Conservation (phyloP, 2,113 vertebrate species). For the Dasypus novemcinctus region DNA sequence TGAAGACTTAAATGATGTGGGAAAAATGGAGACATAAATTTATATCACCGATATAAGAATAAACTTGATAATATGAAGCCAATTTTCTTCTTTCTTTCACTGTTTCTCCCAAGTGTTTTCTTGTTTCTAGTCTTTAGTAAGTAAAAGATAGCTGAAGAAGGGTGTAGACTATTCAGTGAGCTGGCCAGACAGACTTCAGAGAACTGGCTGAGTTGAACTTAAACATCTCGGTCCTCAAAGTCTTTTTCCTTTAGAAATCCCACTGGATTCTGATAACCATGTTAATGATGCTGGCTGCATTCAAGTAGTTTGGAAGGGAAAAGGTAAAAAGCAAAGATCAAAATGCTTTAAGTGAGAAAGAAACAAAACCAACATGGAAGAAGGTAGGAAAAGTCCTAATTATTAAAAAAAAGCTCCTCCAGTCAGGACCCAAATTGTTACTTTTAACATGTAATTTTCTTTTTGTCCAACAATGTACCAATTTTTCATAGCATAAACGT, state of each 20-base stretch:
- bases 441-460: not conserved
- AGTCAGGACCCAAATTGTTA: not conserved
- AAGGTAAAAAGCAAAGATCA: not conserved
- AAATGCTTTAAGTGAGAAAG: not conserved
- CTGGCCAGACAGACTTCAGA: not conserved
- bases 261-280: not conserved
- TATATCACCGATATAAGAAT: not conserved
- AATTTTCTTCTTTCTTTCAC: too few species aligned
- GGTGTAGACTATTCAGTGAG: not conserved
- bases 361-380: not conserved
- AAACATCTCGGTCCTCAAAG: not conserved
- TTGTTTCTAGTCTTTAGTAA: not conserved
- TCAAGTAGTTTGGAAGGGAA: not conserved
- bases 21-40: not conserved
- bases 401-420: not conserved
- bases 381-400: not conserved
- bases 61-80: not conserved
- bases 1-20: not conserved
- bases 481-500: not conserved
- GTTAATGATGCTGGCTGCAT: not conserved
- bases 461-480: not conserved
- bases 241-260: not conserved
- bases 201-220: not conserved
- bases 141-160: not conserved
- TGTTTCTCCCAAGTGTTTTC: not conserved